A percentile compares a stretch with the other conserved stretches of the same genome.
Evolutionary conservation across 1,140 invertebrate genomes (phyloP).

Genomic region (Plutomurus gul): DNA sequence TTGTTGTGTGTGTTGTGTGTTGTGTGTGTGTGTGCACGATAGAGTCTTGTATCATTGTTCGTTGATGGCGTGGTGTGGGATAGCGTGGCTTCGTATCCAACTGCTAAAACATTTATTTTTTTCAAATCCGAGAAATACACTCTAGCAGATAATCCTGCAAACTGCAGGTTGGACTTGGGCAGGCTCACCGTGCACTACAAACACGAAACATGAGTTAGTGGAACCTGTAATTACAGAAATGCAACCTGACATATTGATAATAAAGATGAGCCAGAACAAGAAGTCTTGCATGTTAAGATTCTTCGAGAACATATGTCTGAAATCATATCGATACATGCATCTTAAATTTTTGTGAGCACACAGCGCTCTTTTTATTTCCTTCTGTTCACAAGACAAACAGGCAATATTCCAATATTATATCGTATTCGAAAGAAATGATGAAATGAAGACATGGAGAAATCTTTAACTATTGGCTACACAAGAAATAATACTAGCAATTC

Average conservation of each 20-base stretch:
- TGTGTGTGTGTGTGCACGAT: background rate
- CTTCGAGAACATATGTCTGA: slow-evolving; percentile 21
- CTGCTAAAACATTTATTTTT: slow-evolving; percentile 26
- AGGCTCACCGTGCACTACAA: background rate
- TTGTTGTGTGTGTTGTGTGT: background rate
- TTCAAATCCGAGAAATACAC: slow-evolving; percentile 21
- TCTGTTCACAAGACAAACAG: slow-evolving; percentile 20
- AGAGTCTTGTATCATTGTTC: background rate
- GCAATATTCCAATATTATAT: background rate
- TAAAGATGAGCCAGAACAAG: slow-evolving; percentile 22
- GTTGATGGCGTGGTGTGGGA: background rate
- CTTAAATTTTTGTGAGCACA: slow-evolving; percentile 24
- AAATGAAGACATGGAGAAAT: too few species aligned
- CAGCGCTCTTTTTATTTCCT: background rate
- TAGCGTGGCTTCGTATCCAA: too few species aligned
- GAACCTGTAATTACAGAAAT: slow-evolving; percentile 32
- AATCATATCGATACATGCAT: slow-evolving; percentile 34
- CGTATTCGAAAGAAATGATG: too few species aligned
- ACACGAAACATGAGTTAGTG: slow-evolving; percentile 10
- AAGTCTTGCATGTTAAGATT: slow-evolving; percentile 26
- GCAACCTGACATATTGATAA: slow-evolving; percentile 32
- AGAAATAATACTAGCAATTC: background rate
- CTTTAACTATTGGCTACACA: too few species aligned
- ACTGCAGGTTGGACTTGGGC: background rate
- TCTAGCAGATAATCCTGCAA: background rate